Evolutionary conservation across 1,140 invertebrate genomes (phyloP), one percentile per base, ranked within the genome.

Genomic region (Cecropterus lyciades): DNA sequence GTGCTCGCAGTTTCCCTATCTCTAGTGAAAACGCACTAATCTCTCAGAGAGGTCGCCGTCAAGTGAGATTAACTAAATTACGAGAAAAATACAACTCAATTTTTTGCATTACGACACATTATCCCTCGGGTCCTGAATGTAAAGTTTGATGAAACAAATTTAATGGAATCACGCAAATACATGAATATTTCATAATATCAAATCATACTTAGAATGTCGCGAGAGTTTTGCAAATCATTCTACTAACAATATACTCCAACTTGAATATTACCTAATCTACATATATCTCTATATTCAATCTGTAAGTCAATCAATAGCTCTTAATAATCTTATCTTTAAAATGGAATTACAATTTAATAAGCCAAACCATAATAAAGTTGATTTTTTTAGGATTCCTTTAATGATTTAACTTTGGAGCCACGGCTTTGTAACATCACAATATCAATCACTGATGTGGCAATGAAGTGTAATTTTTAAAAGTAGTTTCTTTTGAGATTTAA

Each of bases 21-120:
- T 59, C 56, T 43, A 63, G 46, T 45, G 49, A 45, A 64, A 64
- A 64, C 60, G 16, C 20, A 64, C 37, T 64, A 64, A 64, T 64
- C 60, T 52, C 37, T 64, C 17, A 7, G 27, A 30, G 27, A 49
- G 59, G 13, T 43, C 33, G 37, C 48, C 46, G 42, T 46, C 33
- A 37, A 51, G 48, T 10, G 16, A 43, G 60, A 63, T 62, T 62
- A 62, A 62, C 59, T 37, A 51, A 62, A 51, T 49, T 51, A 62
- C 17, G 33, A 37, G 59, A 62, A 37, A 55, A 62, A 62, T 43
- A 62, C 30, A 62, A 62, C 59, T 62, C 46, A 62, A 62, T 51
- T 62, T 62, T 37, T 11, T 16, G 33, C 46, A 62, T 62, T 62
- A 62, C 45, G 30, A 40, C 46, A 62, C 57, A 62, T 62, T 62